Percentiles rank a stretch among this genome's conserved stretches.
phyloP scores from a whole-genome alignment of 1,140 invertebrate genomes.

The Drosophila lowei region DNA sequence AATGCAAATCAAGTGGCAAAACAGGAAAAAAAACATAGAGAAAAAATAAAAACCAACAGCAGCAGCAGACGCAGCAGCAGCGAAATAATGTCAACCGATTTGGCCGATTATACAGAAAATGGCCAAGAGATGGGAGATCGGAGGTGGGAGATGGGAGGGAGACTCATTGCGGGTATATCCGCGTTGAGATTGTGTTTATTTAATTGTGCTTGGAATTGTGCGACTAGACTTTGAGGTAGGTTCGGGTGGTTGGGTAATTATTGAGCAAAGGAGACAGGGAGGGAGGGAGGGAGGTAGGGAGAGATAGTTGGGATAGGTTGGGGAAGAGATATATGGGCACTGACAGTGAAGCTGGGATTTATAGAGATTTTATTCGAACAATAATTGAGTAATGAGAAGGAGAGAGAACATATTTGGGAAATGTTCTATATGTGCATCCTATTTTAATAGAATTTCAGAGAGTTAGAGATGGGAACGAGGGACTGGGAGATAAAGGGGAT shows the following conservation, averaged over 20 bases:
- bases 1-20: slow-evolving; percentile 68
- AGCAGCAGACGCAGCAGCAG: slow-evolving; percentile 19
- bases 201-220: slow-evolving; percentile 14
- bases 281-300: too few relatives aligned
- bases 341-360: too few relatives aligned
- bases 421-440: too few relatives aligned
- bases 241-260: background rate
- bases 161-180: background rate
- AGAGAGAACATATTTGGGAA: too few relatives aligned
- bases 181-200: slow-evolving; percentile 14
- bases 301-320: background rate
- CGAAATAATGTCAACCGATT: slow-evolving; percentile 34
- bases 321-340: too few relatives aligned
- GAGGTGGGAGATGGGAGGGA: too few relatives aligned
- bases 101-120: slow-evolving; percentile 17
- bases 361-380: too few relatives aligned
- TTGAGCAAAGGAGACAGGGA: too few relatives aligned
- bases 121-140: slow-evolving; percentile 3
- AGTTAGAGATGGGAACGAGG: too few relatives aligned
- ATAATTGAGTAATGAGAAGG: too few relatives aligned
- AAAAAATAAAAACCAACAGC: slow-evolving; percentile 7
- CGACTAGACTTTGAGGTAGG: background rate
- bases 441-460: too few relatives aligned
- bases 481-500: too few relatives aligned
- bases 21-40: slow-evolving; percentile 8